phyloP scores from a whole-genome alignment of 1,140 invertebrate species.

The Diprion similis region DNA sequence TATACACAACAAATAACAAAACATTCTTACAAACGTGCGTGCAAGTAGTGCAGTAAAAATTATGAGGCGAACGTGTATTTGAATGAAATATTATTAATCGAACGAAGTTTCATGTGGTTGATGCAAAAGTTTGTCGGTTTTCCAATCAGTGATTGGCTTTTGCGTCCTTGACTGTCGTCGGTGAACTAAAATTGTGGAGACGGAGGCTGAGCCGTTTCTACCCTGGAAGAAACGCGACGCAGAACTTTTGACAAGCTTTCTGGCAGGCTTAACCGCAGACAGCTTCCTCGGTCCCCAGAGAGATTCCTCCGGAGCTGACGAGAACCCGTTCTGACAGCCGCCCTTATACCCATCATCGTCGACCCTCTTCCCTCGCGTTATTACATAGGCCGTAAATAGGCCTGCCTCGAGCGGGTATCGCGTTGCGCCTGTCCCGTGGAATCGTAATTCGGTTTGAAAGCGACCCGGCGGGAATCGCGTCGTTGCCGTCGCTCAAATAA shows the following conservation, averaged over 20 bases:
- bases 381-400: slow-evolving; percentile 1
- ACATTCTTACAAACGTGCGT: too few species aligned
- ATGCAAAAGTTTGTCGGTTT: too few species aligned
- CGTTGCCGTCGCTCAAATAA: too few species aligned
- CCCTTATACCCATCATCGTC: slow-evolving; percentile 60
- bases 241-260: slow-evolving; percentile 52
- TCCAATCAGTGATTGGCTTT: too few species aligned
- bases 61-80: too few species aligned
- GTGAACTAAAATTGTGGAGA: too few species aligned
- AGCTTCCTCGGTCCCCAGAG: slow-evolving; percentile 52
- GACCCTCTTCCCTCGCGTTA: slow-evolving; percentile 29
- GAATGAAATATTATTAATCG: too few species aligned
- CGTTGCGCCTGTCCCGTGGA: not conserved
- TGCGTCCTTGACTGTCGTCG: too few species aligned
- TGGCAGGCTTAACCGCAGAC: slow-evolving; percentile 54
- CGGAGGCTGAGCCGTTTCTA: not conserved
- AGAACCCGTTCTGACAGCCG: slow-evolving; percentile 57
- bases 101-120: too few species aligned
- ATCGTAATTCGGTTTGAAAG: slow-evolving; percentile 7
- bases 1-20: too few species aligned
- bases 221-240: slow-evolving; percentile 8
- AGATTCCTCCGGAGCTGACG: slow-evolving; percentile 49
- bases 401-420: slow-evolving; percentile 3
- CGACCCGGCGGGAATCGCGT: not conserved
- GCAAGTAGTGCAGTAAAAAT: too few species aligned